Conservation (phyloP, 2,113 vertebrate species). For the Perca flavescens region DNA sequence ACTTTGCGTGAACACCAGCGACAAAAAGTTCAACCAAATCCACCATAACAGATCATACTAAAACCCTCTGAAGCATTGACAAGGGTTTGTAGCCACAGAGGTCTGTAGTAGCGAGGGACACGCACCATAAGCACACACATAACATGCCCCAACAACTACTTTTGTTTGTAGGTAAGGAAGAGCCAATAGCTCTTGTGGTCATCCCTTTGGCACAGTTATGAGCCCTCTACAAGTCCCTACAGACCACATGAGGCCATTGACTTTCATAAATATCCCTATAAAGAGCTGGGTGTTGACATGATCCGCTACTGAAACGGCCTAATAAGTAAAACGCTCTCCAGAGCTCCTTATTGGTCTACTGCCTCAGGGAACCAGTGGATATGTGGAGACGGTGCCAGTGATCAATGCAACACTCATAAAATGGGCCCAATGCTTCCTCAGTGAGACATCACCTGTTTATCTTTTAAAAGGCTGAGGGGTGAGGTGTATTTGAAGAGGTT, state of each 20-base stretch:
- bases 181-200: neutral
- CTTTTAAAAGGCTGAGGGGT: constrained; percentile 2
- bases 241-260: constrained; percentile 15
- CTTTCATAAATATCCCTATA: constrained; percentile 35
- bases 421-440: constrained; percentile 4
- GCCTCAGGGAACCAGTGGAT: neutral
- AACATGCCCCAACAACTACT: neutral
- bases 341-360: neutral
- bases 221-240: neutral
- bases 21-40: neutral
- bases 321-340: constrained; percentile 4
- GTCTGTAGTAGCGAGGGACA: neutral
- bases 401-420: constrained; percentile 21
- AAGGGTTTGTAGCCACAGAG: neutral
- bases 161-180: neutral
- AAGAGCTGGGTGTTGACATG: neutral
- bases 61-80: neutral
- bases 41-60: neutral
- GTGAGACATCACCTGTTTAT: constrained; percentile 9
- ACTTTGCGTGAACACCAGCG: neutral
- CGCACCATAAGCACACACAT: neutral
- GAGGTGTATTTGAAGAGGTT: neutral
- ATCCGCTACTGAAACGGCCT: too few relatives aligned
- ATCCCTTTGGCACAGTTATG: neutral
- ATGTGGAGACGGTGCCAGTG: neutral